Base-by-base conservation (phyloP, 2,113 vertebrate genomes). In the Apodemus speciosus region DNA sequence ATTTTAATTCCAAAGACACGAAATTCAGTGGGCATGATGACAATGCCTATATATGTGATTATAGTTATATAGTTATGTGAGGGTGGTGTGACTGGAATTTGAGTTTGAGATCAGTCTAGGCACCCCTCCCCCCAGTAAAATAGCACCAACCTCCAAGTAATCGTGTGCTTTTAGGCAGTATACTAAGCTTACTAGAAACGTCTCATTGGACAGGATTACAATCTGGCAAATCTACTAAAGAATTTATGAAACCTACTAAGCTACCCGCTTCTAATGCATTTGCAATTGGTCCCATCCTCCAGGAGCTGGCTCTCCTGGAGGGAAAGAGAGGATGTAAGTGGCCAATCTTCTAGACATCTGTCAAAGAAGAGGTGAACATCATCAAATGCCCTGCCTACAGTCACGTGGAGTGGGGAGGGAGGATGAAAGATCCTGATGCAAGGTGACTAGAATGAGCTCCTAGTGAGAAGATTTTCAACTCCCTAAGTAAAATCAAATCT, bases 231-330 rank as follows among this genome's bases (percentile, higher is more conserved):
- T 86, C 53, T 90, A 40, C 38, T 85, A 64, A 94, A 90, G 77
- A 88, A 86, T 93, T 94, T 85, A 79, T 79, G 90, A 92, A 95
- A 75, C 80, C 27, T 62, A 93, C 27, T 35, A 89, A 95, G 53
- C 46, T 93, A 30, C 69, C n/a, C 69, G 30, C 32, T 90, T 69
- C 46, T 79, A 43, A 20, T n/a, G 21, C 27, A 43, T 87, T 38
- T 43, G 56, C 86, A 72, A 95, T 73, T 40, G 94, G 43, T 58
- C 18, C 58, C 25, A 66, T 85, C 27, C 38, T 89, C 75, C 60
- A 72, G 51, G n/a, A 88, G 25, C 53, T 85, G 75, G 53, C 90
- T 89, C 15, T 4, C 9, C 27, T 81, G 32, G n/a, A 95, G 4
- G 27, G 23, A 2, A 91, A 9, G 43, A 38, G 23, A 86, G 71